Base-by-base conservation (phyloP, 2,797 vertebrate genomes). In the Oryzias sinensis region DNA sequence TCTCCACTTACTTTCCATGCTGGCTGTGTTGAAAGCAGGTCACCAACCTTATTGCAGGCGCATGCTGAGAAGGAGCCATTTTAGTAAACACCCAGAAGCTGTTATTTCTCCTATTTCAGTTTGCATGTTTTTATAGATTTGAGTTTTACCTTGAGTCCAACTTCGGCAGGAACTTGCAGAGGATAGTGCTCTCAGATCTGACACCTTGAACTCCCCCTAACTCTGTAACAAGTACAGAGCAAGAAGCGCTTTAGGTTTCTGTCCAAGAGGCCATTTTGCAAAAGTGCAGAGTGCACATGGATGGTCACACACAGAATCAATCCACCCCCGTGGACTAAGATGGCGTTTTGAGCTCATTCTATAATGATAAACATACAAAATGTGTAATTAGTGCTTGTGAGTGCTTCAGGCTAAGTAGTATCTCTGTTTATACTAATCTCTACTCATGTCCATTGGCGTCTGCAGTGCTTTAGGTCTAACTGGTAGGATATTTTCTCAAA, bases 281-380 rank as follows among this genome's bases (percentile, higher is more conserved):
- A 57, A 75, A 59, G 59, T 13, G 15, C 61, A 72, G 55, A 74
- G 63, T 73, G 84, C 83, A 81, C 81, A 85, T 6, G 84, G 86
- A 90, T 88, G 88, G 81, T 79, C 88, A 88, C 82, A 85, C 81
- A 83, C 71, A 62, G 76, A 87, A 89, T 87, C 77, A 89, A 84
- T 88, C 84, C 84, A 72, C 58, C 84, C 82, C 72, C 67, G 17
- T 65, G 76, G 77, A 86, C 85, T 59, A 81, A 74, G 70, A 72
- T 50, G 73, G 81, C 59, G 81, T 82, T 83, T 84, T 75, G 55
- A 82, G 74, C 85, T 84, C 70, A 65, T 80, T 74, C 65, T 68
- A 74, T 90, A 86, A 89, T 88, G 87, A 84, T 81, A 82, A 89
- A 88, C 82, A 83, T 76, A 86, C 67, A 81, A 88, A 88, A 88